phyloP scores from a whole-genome alignment of 1,140 invertebrate species.

The Drosophila pectinifera region DNA sequence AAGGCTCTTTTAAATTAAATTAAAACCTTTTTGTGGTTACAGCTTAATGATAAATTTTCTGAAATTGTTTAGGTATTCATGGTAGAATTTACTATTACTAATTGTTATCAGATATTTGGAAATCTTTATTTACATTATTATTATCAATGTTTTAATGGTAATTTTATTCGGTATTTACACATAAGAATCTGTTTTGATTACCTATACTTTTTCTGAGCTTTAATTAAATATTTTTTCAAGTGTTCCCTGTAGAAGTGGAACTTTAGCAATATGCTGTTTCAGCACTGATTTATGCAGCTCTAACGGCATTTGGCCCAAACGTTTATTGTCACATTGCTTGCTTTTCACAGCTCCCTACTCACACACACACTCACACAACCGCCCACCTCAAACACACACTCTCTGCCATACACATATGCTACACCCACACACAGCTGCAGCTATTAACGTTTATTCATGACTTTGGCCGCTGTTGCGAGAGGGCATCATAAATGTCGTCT shows the following conservation, averaged over 20 bases:
- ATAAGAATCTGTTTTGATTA: no score
- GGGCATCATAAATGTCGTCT: constrained; percentile 71
- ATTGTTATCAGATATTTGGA: no score
- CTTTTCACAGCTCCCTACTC: constrained; percentile 15
- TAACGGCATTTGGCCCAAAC: constrained; percentile 46
- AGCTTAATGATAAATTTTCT: no score
- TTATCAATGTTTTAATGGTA: no score
- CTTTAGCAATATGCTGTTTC: constrained; percentile 38
- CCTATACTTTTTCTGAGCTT: background rate
- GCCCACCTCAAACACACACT: constrained; percentile 4
- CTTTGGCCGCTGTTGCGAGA: constrained; percentile 53
- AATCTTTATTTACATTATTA: no score
- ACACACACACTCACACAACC: background rate
- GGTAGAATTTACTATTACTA: no score
- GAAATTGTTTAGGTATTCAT: no score
- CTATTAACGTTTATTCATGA: constrained; percentile 73
- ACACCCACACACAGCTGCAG: constrained; percentile 26
- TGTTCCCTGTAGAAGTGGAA: background rate
- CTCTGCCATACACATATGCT: constrained; percentile 3
- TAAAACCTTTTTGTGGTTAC: background rate
- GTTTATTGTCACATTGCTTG: constrained; percentile 58
- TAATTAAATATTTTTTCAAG: background rate
- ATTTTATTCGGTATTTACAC: no score
- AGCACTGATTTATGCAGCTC: constrained; percentile 60
- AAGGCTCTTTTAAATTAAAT: background rate